Percentiles rank a stretch among this genome's conserved stretches.
These are phyloP conservation scores for Nannospalax galili DNA, from an alignment of 2,113 vertebrate species.

Conservation along the genomic window DNA sequence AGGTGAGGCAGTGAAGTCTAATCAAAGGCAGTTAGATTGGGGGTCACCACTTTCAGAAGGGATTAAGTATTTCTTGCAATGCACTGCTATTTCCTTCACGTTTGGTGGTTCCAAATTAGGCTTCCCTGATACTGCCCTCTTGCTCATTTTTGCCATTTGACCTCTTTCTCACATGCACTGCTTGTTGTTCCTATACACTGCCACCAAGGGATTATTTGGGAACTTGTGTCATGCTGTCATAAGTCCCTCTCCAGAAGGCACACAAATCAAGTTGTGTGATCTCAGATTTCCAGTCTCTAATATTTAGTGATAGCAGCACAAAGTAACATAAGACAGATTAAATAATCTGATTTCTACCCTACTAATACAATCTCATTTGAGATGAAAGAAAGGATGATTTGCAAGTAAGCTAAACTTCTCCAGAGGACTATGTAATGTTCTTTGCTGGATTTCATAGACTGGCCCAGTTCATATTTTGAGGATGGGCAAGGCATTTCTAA, in stretches of 20 bases:
- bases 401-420: rapidly evolving
- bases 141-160: neutral
- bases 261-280: neutral
- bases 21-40: too few relatives aligned
- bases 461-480: neutral
- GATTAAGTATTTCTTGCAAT: neutral
- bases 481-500: neutral
- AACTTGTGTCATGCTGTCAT: neutral
- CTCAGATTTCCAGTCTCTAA: neutral
- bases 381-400: neutral
- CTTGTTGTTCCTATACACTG: neutral
- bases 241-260: neutral
- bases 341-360: too few relatives aligned
- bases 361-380: too few relatives aligned
- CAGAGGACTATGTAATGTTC: rapidly evolving
- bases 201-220: neutral
- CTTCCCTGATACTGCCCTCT: neutral
- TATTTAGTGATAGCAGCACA: neutral
- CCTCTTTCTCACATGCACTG: rapidly evolving
- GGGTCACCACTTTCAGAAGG: neutral
- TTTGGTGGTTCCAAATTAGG: neutral
- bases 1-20: too few relatives aligned
- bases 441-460: neutral
- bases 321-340: too few relatives aligned
- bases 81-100: neutral